phyloP scores from a whole-genome alignment of 2,888 invertebrate species.

The Apotomis turbidana region DNA sequence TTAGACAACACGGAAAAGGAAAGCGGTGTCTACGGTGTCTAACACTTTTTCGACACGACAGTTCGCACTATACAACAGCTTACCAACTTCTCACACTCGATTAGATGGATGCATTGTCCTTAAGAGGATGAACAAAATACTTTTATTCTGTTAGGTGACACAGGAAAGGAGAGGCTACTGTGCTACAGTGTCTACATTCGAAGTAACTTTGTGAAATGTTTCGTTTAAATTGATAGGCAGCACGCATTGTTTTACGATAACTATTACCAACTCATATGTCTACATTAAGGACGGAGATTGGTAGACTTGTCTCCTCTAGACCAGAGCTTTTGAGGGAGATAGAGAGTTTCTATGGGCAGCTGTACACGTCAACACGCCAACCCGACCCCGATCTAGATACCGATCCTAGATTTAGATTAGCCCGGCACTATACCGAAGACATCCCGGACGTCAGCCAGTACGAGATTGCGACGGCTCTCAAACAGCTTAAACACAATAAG shows the following conservation, averaged over 20 bases:
- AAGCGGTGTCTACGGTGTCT: background rate
- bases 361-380: too few relatives aligned
- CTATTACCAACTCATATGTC: background rate
- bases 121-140: slow-evolving; percentile 12
- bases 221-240: background rate
- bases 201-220: background rate
- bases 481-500: too few relatives aligned
- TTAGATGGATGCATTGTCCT: slow-evolving; percentile 47
- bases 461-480: too few relatives aligned
- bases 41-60: slow-evolving; percentile 20
- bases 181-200: background rate
- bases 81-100: slow-evolving; percentile 59
- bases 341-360: too few relatives aligned
- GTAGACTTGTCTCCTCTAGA: too few relatives aligned
- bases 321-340: too few relatives aligned
- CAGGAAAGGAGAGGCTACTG: background rate
- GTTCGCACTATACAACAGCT: slow-evolving; percentile 52
- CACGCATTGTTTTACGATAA: background rate
- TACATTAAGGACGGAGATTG: too few relatives aligned
- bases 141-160: background rate
- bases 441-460: too few relatives aligned
- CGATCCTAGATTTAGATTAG: too few relatives aligned
- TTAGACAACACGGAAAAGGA: background rate
- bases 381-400: too few relatives aligned
- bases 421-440: too few relatives aligned